Conservation (phyloP, 2,113 vertebrate genomes). For the Psilopsiagon aurifrons region DNA sequence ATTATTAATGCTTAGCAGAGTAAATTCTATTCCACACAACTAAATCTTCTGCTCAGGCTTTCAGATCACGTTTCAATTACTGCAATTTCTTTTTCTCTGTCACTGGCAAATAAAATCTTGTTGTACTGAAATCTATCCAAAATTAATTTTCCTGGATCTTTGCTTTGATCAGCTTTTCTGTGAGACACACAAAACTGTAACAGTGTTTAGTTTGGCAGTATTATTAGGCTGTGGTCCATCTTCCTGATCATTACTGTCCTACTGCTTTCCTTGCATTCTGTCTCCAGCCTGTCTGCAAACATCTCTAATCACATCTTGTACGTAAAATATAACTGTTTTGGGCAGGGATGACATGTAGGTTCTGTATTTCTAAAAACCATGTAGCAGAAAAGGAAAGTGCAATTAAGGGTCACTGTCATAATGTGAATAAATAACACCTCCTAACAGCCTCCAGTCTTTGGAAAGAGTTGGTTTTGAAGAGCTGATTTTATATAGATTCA, state of each 20-base stretch:
- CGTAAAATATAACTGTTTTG: background rate
- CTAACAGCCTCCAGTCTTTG: background rate
- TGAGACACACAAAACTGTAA: background rate
- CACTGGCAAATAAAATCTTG: conserved; percentile 11
- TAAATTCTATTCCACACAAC: background rate
- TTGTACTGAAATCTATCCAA: conserved; percentile 21
- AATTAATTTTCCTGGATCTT: conserved; percentile 43
- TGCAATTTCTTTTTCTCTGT: background rate
- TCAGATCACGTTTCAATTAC: conserved; percentile 7
- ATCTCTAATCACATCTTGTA: background rate
- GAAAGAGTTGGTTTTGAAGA: background rate
- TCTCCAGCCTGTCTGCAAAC: background rate
- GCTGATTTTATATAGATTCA: background rate
- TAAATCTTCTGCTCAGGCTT: background rate
- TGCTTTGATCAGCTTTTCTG: conserved; percentile 31
- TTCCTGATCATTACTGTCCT: background rate
- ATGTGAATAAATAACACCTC: background rate
- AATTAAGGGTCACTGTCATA: background rate
- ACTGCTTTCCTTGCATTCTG: background rate
- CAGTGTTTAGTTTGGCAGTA: background rate
- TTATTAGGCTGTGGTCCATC: conserved; percentile 3
- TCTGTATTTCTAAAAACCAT: background rate
- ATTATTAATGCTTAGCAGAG: background rate
- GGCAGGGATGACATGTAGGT: background rate
- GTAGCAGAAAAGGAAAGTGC: background rate